Percentiles rank a stretch among this genome's conserved stretches.
Conservation (phyloP, 2,113 vertebrate species). For the Callipepla squamata region DNA sequence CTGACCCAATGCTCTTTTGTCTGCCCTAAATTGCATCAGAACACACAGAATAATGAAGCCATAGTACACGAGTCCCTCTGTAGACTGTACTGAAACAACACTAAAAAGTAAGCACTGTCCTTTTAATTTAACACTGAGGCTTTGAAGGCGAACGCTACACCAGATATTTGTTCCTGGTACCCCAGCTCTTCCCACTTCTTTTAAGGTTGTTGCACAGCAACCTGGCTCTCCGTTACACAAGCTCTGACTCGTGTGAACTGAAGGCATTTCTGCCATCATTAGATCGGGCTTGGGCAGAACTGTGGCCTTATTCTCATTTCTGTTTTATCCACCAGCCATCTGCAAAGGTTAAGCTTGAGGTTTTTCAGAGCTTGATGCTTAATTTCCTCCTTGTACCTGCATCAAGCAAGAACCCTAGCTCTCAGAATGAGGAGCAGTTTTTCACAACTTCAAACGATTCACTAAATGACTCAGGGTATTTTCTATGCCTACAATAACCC, state of each 20-base stretch:
- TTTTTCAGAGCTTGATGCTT: background rate
- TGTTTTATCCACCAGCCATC: background rate
- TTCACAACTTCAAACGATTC: background rate
- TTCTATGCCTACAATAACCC: background rate
- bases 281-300: background rate
- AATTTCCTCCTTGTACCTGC: background rate
- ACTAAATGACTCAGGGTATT: background rate
- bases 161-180: background rate
- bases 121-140: background rate
- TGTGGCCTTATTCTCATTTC: background rate
- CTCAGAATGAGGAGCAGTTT: background rate
- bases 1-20: background rate
- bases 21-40: background rate
- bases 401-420: background rate
- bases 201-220: conserved; percentile 40
- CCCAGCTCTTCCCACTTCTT: conserved; percentile 8
- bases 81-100: background rate
- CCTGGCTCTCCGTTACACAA: background rate
- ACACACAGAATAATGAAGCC: background rate
- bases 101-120: background rate
- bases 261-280: background rate
- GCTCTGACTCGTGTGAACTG: background rate
- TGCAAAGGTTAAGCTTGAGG: background rate
- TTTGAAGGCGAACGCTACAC: background rate
- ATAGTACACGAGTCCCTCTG: background rate